Evolutionary conservation across 1,140 invertebrate species (phyloP).

Genomic region (Hydropsyche tenuis): DNA sequence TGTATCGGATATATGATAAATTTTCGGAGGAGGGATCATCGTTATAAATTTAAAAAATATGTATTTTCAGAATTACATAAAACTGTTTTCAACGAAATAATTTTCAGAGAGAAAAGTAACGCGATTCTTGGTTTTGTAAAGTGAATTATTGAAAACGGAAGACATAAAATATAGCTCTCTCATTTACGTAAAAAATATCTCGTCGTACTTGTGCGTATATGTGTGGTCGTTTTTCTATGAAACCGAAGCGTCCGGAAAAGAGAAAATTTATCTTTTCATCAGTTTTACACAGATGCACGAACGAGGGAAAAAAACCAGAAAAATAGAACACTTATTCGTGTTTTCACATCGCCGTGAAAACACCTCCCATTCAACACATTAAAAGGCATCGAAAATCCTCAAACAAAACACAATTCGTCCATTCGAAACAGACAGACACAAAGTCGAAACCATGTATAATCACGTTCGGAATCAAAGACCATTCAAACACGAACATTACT

Average conservation of each 20-base stretch:
- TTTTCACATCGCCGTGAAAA: too few species aligned
- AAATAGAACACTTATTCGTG: background rate
- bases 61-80: slow-evolving; percentile 14
- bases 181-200: slow-evolving; percentile 6
- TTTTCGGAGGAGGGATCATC: background rate
- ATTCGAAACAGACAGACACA: too few species aligned
- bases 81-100: slow-evolving; percentile 17
- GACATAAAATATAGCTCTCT: slow-evolving; percentile 26
- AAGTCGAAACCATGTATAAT: too few species aligned
- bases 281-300: background rate
- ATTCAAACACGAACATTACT: too few species aligned
- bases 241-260: background rate
- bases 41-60: slow-evolving; percentile 11
- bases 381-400: background rate
- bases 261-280: slow-evolving; percentile 14
- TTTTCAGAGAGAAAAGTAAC: slow-evolving; percentile 15
- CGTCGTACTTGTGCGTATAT: background rate
- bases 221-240: background rate
- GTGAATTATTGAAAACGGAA: slow-evolving; percentile 27
- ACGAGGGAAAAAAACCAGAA: too few species aligned
- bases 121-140: slow-evolving; percentile 18
- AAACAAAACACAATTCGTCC: too few species aligned
- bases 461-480: too few species aligned
- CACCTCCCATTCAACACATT: too few species aligned
- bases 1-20: background rate